Evolutionary conservation across 2,113 vertebrate species (phyloP).

Genomic region (Lagopus leucura): DNA sequence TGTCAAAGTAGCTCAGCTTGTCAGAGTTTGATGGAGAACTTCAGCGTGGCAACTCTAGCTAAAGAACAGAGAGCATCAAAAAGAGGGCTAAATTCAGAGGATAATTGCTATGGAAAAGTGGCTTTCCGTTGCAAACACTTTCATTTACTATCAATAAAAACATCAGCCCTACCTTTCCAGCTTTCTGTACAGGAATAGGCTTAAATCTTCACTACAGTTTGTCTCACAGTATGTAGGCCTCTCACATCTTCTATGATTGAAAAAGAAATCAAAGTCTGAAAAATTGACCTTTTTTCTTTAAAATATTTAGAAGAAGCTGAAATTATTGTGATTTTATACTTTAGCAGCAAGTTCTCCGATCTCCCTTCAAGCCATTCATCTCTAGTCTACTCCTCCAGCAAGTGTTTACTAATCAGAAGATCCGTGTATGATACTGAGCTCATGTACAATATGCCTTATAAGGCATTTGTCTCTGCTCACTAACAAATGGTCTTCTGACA

Average conservation of each 20-base stretch:
- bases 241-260: not conserved
- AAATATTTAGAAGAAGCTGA: not conserved
- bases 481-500: not conserved
- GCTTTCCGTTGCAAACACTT: not conserved
- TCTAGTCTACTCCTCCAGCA: not conserved
- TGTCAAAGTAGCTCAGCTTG: not conserved
- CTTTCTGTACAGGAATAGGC: not conserved
- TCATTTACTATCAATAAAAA: not conserved
- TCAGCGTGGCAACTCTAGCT: not conserved
- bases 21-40: not conserved
- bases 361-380: not conserved
- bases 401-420: not conserved
- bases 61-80: not conserved
- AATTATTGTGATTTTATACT: not conserved
- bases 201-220: constrained; percentile 18
- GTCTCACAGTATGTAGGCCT: not conserved
- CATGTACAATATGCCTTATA: not conserved
- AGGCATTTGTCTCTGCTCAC: constrained; percentile 12
- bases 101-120: not conserved
- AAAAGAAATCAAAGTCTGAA: not conserved
- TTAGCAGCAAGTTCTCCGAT: not conserved
- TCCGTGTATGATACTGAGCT: not conserved
- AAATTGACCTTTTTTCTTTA: not conserved
- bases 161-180: not conserved
- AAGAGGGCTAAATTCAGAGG: constrained; percentile 26